Percentiles rank a stretch among this genome's conserved stretches.
Evolutionary conservation across 2,888 invertebrate genomes (phyloP).

Genomic region (Lithophane socia): DNA sequence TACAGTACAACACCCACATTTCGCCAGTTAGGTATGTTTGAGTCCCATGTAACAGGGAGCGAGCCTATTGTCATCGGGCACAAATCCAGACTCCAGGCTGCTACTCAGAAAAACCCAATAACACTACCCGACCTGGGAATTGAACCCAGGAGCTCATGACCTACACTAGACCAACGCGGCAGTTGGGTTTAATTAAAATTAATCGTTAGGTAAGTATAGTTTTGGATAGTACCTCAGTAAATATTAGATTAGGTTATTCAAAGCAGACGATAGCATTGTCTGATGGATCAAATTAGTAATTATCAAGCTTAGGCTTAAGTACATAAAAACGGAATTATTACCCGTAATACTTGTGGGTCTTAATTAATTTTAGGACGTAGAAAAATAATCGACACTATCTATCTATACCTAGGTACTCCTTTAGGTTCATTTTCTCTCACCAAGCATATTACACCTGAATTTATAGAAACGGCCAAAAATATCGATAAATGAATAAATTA

Average conservation of each 20-base stretch:
- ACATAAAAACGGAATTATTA: background rate
- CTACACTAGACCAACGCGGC: too few species aligned
- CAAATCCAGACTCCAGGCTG: too few species aligned
- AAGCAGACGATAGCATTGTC: background rate
- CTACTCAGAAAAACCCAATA: too few species aligned
- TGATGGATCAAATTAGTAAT: too few species aligned
- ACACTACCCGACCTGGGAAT: too few species aligned
- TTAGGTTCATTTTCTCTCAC: background rate
- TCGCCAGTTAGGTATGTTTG: too few species aligned
- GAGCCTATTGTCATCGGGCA: too few species aligned
- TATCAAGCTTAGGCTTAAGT: background rate
- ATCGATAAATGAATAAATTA: constrained; percentile 31
- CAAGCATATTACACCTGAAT: background rate
- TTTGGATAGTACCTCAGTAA: background rate
- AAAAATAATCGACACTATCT: background rate
- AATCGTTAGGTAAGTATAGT: background rate
- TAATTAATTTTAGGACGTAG: background rate
- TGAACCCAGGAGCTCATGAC: too few species aligned
- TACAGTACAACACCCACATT: too few species aligned
- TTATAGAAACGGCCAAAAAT: constrained; percentile 1
- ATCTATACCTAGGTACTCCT: too few species aligned
- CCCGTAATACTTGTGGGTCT: background rate
- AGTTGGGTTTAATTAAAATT: background rate
- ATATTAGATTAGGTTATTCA: background rate
- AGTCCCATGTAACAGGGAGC: too few species aligned